Conservation (phyloP, 2,797 vertebrate genomes). For the Oreochromis mossambicus region DNA sequence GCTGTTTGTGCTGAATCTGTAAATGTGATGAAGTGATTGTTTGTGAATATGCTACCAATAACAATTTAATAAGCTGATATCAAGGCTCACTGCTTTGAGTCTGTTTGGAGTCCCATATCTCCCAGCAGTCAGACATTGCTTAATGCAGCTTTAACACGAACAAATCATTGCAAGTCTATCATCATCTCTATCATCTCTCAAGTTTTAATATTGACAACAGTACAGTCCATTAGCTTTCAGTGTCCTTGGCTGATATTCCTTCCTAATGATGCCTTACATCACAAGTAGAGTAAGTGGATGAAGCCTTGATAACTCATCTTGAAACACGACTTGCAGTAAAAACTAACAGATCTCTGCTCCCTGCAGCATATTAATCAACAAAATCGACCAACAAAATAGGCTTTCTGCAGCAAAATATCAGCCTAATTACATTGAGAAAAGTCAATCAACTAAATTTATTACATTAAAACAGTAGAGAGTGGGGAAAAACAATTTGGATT, state of each 20-base stretch:
- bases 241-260: constrained; percentile 33
- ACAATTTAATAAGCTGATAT: constrained; percentile 8
- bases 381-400: not conserved
- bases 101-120: not conserved
- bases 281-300: not conserved
- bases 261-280: constrained; percentile 20
- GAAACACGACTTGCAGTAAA: not conserved
- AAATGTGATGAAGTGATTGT: not conserved
- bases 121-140: not conserved
- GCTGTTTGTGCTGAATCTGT: not conserved
- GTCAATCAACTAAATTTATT: not conserved
- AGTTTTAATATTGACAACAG: constrained; percentile 34
- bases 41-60: not conserved
- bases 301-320: constrained; percentile 1
- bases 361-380: not conserved
- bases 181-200: constrained; percentile 1
- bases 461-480: not conserved
- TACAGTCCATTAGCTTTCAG: constrained; percentile 35
- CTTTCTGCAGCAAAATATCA: not conserved
- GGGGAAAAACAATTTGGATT: not conserved
- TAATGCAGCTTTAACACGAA: constrained; percentile 22
- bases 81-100: constrained; percentile 10
- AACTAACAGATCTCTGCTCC: not conserved
- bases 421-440: not conserved
- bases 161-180: constrained; percentile 31